These are phyloP conservation scores for Alloplasta piceator DNA, from an alignment of 2,888 invertebrate species.

Conservation along the genomic window DNA sequence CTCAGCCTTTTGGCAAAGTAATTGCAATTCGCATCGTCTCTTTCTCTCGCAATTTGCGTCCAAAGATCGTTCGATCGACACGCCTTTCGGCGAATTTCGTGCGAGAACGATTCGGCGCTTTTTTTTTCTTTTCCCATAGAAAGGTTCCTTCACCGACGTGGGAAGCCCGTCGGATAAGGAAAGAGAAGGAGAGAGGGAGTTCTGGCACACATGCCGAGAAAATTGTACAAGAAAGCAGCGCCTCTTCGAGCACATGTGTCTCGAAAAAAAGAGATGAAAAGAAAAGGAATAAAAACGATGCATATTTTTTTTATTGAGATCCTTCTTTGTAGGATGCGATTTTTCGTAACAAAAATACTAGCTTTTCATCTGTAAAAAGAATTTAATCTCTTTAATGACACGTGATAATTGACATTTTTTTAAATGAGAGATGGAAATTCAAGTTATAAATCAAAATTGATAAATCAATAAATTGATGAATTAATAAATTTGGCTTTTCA, in stretches of 20 bases:
- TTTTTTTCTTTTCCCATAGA: constrained; percentile 57
- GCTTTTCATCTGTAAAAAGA: not conserved
- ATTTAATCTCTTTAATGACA: not conserved
- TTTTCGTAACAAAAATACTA: not conserved
- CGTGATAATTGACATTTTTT: constrained; percentile 1
- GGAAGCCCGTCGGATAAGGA: constrained; percentile 71
- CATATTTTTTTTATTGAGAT: constrained; percentile 47
- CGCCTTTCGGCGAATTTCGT: constrained; percentile 62
- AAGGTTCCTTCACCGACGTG: constrained; percentile 72
- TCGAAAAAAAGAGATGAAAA: constrained; percentile 14
- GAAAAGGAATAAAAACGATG: constrained; percentile 24
- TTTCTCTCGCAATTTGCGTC: constrained; percentile 42
- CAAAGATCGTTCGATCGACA: constrained; percentile 69
- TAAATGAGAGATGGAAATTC: no score
- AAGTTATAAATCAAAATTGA: no score
- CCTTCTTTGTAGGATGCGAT: constrained; percentile 6
- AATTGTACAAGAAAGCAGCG: constrained; percentile 71
- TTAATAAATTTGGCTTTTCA: no score
- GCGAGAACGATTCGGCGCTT: constrained; percentile 19
- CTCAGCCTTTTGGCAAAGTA: not conserved
- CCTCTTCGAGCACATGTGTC: constrained; percentile 70
- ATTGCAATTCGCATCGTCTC: not conserved
- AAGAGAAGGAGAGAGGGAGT: constrained; percentile 51
- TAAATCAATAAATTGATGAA: no score
- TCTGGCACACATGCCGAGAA: constrained; percentile 70